Conservation (phyloP, 2,113 vertebrate genomes). For the Labeo catla region DNA sequence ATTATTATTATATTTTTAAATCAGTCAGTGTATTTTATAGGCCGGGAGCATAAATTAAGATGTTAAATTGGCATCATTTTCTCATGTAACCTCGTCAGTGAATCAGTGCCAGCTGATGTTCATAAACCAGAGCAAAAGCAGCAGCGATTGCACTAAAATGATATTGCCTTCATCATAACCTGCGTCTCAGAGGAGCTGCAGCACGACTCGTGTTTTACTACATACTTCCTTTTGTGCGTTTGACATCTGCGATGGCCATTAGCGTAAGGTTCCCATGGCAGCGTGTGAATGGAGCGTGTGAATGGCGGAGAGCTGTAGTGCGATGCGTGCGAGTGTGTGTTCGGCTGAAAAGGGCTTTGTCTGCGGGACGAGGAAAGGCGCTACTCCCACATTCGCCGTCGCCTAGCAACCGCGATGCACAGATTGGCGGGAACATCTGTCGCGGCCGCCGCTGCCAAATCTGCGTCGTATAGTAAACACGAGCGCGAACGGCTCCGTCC, state of each 20-base stretch:
- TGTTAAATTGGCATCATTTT: not conserved
- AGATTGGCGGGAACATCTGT: slow-evolving; percentile 65
- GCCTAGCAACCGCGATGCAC: slow-evolving; percentile 62
- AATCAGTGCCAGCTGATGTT: too few species aligned
- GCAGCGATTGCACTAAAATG: slow-evolving; percentile 47
- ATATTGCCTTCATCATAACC: slow-evolving; percentile 23
- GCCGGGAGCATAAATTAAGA: not conserved
- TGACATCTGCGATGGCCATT: slow-evolving; percentile 58
- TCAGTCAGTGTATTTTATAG: too few species aligned
- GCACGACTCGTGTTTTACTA: slow-evolving; percentile 50
- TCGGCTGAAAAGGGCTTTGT: slow-evolving; percentile 57
- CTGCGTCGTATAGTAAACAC: slow-evolving; percentile 55
- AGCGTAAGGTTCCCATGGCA: slow-evolving; percentile 52
- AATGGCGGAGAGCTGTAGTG: too few species aligned
- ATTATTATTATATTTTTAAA: too few species aligned
- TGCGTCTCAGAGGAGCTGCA: too few species aligned
- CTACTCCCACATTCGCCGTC: slow-evolving; percentile 53
- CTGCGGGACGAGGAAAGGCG: slow-evolving; percentile 30
- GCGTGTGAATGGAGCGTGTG: slow-evolving; percentile 44
- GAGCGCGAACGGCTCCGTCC: too few species aligned
- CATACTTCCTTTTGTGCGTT: slow-evolving; percentile 51
- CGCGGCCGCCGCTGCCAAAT: slow-evolving; percentile 51
- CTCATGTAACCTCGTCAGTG: not conserved
- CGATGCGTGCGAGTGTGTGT: slow-evolving; percentile 39
- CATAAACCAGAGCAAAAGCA: slow-evolving; percentile 6